phyloP scores from a whole-genome alignment of 30 jellyfish, hydroid and myxozoan genomes.

The Pseudorhiza aurosa region DNA sequence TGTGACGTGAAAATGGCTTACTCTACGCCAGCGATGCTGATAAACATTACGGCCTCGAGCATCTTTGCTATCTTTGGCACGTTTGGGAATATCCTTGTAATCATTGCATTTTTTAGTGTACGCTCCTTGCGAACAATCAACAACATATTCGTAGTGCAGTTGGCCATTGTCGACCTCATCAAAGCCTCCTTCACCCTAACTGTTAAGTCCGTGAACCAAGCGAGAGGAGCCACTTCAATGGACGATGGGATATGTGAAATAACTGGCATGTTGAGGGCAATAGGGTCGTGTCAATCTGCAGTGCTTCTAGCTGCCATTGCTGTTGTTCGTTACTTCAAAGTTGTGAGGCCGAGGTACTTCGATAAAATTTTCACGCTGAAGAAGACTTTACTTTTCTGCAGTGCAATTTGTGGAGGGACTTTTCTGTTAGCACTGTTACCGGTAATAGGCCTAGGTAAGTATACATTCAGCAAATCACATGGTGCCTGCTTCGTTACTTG shows the following conservation, averaged over 20 bases:
- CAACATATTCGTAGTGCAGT: constrained; percentile 64
- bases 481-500: constrained; percentile 91
- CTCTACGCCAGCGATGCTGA: constrained; percentile 23
- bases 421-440: constrained; percentile 75
- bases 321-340: constrained; percentile 65
- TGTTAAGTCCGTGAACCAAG: constrained; percentile 54
- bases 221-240: constrained; percentile 35
- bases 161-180: constrained; percentile 70
- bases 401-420: constrained; percentile 32
- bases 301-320: constrained; percentile 78
- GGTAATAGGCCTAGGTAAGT: constrained; percentile 77
- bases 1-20: constrained; percentile 1
- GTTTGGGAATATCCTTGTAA: constrained; percentile 58
- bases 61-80: constrained; percentile 59
- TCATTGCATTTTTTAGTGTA: constrained; percentile 47
- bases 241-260: constrained; percentile 47
- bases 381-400: constrained; percentile 26
- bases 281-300: constrained; percentile 71
- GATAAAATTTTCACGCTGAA: constrained; percentile 36
- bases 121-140: constrained; percentile 68
- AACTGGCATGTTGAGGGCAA: constrained; percentile 71
- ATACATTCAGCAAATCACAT: constrained; percentile 73
- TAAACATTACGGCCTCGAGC: constrained; percentile 47
- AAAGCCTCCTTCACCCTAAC: constrained; percentile 71
- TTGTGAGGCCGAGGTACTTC: constrained; percentile 43